Evolutionary conservation across 1,140 invertebrate species (phyloP), one percentile per base, ranked within the genome.

Genomic region (Papilio glaucus): DNA sequence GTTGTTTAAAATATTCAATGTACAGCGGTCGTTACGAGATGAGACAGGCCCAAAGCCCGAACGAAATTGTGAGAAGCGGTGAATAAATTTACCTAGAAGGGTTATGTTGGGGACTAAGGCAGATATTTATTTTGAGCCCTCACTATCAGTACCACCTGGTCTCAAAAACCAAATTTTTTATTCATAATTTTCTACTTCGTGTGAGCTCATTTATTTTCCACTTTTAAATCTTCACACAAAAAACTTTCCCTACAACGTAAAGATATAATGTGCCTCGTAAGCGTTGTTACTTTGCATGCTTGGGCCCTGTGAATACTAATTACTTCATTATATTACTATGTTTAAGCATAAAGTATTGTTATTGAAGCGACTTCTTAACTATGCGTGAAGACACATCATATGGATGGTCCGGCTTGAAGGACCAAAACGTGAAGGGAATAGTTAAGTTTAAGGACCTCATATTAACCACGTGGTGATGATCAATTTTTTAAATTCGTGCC

Each of bases 1-100:
- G 49, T 57, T 57, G 49, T 57, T 57, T 57, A 57, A 57, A 57
- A 57, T 57, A 57, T 57, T 57, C 49, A 57, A 26, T 18, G n/a
- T 57, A 57, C 21, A 57, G 24, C 49, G 49, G 49, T 57, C 49
- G 21, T 57, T 57, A 13, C 49, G 49, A 57, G 49, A 57, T 24
- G 49, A 57, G 49, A 24, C 49, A 18, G 49, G 45, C 18, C 49
- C 1, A 21, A 57, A 49, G 24, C 21, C 49, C 49, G 21, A 57
- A 57, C 49, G 49, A 57, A 57, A 57, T 57, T 57, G 49, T 57
- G 49, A 57, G 49, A 57, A 24, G 49, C 49, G 49, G 49, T 57
- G 49, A 57, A 57, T 57, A 57, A 57, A 57, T 57, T 57, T 57
- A 57, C 49, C 49, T 57, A 18, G 21, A 57, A 57, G 49, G 49